Conservation (phyloP, 2,113 vertebrate species). For the Guaruba guarouba region DNA sequence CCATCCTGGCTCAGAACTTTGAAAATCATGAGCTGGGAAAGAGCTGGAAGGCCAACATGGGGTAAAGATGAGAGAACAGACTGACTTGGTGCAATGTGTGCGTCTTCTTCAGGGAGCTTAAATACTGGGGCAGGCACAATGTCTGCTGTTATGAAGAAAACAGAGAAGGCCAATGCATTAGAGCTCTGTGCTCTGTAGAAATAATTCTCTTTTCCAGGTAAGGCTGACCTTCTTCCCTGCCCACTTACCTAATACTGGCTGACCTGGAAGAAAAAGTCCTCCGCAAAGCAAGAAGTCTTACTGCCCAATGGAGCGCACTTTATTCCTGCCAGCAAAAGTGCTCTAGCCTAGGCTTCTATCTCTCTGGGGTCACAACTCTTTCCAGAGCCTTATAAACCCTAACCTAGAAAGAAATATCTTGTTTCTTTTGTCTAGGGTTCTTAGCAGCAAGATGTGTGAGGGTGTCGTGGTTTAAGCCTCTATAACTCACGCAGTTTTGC, state of each 20-base stretch:
- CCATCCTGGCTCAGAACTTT: background rate
- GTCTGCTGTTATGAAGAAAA: background rate
- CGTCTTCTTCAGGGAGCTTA: background rate
- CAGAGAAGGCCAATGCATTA: background rate
- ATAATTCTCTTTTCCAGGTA: background rate
- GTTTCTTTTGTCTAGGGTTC: background rate
- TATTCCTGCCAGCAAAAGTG: background rate
- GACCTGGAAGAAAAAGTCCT: background rate
- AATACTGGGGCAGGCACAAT: background rate
- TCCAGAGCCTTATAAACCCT: background rate
- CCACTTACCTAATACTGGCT: background rate
- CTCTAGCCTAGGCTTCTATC: background rate
- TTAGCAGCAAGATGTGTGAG: background rate
- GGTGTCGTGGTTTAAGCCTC: too few relatives aligned
- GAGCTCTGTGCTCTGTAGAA: background rate
- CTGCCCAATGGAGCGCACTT: background rate
- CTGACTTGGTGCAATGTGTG: accelerated
- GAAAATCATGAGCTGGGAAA: background rate
- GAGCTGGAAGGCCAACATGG: background rate
- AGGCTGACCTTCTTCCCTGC: background rate
- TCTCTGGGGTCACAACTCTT: background rate
- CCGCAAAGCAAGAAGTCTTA: background rate
- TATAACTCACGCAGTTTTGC: too few relatives aligned
- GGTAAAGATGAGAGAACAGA: background rate
- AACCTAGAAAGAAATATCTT: background rate